These are phyloP conservation scores for Amia ocellicauda DNA, from an alignment of 2,113 vertebrate genomes.

Conservation along the genomic window DNA sequence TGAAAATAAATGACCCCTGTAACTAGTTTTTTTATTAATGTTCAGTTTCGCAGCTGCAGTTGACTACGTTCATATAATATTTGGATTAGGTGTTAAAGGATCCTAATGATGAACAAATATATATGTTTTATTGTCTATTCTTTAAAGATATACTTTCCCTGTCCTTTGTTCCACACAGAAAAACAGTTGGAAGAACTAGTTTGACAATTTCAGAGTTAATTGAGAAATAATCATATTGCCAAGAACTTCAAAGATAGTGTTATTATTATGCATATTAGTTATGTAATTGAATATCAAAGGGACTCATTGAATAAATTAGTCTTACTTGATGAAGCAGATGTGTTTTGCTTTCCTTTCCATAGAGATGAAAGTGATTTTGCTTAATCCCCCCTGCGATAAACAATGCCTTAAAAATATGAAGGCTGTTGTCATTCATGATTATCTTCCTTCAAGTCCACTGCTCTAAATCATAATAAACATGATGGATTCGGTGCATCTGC, in stretches of 20 bases:
- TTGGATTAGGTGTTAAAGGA: too few species aligned
- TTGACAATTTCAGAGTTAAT: not conserved
- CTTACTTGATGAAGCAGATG: conserved; percentile 29
- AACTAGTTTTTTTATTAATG: too few species aligned
- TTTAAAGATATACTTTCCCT: too few species aligned
- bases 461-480: not conserved
- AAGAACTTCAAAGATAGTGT: not conserved
- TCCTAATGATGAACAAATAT: too few species aligned
- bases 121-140: too few species aligned
- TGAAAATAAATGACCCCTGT: too few species aligned
- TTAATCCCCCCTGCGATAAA: conserved; percentile 14
- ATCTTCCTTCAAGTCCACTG: conserved; percentile 10
- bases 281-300: conserved; percentile 27
- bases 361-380: conserved; percentile 35
- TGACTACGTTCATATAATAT: too few species aligned
- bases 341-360: conserved; percentile 22
- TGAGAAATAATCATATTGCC: conserved; percentile 5
- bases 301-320: conserved; percentile 35
- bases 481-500: conserved; percentile 2
- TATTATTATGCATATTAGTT: not conserved
- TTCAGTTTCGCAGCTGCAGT: too few species aligned
- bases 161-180: too few species aligned
- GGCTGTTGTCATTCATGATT: conserved; percentile 14
- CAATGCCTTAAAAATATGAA: conserved; percentile 20
- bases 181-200: too few species aligned